Evolutionary conservation across 1,140 invertebrate genomes (phyloP).

Genomic region (Danaus melanippus): DNA sequence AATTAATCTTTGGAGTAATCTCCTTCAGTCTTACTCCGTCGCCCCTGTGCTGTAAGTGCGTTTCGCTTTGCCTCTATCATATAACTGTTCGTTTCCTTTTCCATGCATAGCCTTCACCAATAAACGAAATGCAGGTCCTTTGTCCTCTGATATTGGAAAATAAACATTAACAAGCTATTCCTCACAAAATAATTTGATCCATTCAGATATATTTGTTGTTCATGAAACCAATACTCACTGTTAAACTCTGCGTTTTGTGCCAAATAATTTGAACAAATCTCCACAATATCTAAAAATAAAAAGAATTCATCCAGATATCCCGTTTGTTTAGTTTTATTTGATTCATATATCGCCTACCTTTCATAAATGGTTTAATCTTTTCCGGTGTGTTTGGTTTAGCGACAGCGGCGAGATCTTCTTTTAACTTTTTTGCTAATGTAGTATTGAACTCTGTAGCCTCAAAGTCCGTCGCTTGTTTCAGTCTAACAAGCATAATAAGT

Average conservation of each 20-base stretch:
- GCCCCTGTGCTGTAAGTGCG: conserved; percentile 37
- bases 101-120: conserved; percentile 38
- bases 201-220: not conserved
- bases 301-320: not conserved
- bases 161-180: too few species aligned
- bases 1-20: not conserved
- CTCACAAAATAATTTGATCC: conserved; percentile 1
- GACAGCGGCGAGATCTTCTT: conserved; percentile 26
- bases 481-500: conserved; percentile 22
- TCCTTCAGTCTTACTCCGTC: conserved; percentile 30
- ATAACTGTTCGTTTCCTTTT: conserved; percentile 35
- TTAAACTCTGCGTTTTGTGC: conserved; percentile 50
- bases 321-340: not conserved
- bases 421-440: conserved; percentile 30
- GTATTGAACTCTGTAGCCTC: conserved; percentile 41
- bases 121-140: conserved; percentile 45
- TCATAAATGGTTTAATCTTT: conserved; percentile 37
- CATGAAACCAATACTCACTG: conserved; percentile 33
- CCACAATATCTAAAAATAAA: conserved; percentile 42
- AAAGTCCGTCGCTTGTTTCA: conserved; percentile 39
- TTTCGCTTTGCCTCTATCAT: conserved; percentile 33
- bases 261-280: conserved; percentile 45
- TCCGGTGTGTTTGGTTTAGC: conserved; percentile 31
- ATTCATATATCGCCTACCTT: conserved; percentile 25
- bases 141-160: conserved; percentile 42